phyloP scores from a whole-genome alignment of 1,140 invertebrate species.

The Drosophila willistoni region DNA sequence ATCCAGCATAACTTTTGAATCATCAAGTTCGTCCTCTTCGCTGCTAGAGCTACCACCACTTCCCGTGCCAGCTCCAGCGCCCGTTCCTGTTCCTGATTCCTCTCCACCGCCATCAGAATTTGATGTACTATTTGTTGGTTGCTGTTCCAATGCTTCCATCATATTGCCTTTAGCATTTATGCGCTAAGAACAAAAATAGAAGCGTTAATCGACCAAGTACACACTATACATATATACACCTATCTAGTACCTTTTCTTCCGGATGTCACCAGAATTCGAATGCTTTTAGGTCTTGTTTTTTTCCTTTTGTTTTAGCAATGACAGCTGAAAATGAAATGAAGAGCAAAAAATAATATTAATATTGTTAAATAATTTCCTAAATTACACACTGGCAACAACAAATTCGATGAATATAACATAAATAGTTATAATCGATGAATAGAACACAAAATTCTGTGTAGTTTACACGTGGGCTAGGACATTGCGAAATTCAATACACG shows the following conservation, averaged over 20 bases:
- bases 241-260: slow-evolving; percentile 65
- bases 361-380: slow-evolving; percentile 20
- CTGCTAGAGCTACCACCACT: slow-evolving; percentile 16
- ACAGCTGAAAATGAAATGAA: slow-evolving; percentile 35
- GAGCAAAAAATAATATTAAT: slow-evolving; percentile 25
- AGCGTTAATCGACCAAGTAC: slow-evolving; percentile 25
- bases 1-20: slow-evolving; percentile 43
- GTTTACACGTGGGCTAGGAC: neutral
- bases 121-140: slow-evolving; percentile 63
- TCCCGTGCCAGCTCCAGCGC: neutral
- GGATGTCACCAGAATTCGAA: slow-evolving; percentile 53
- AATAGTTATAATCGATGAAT: slow-evolving; percentile 7
- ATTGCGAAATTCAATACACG: neutral
- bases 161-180: slow-evolving; percentile 68
- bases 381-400: neutral
- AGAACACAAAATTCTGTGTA: neutral
- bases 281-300: slow-evolving; percentile 21
- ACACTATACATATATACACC: slow-evolving; percentile 1
- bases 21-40: slow-evolving; percentile 65
- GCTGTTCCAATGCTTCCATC: slow-evolving; percentile 69
- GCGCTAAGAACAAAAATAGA: slow-evolving; percentile 38
- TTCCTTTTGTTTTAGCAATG: slow-evolving; percentile 1
- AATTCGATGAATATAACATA: slow-evolving; percentile 18
- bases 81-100: slow-evolving; percentile 33
- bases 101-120: slow-evolving; percentile 50